Conservation (phyloP, 2,888 invertebrate species). For the Clunio marinus region DNA sequence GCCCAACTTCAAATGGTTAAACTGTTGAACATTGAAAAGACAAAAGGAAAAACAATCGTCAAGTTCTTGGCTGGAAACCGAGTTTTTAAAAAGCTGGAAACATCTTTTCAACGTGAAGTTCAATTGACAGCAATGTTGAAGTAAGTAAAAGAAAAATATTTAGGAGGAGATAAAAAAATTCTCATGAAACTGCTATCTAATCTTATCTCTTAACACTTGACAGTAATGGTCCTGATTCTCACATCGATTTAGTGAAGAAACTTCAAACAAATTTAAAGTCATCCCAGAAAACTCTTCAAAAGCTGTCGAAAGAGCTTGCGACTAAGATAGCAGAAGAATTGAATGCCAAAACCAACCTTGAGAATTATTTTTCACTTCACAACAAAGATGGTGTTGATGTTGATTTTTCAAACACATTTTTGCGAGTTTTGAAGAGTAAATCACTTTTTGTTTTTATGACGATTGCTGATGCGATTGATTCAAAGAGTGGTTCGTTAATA, state of each 20-base stretch:
- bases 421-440: constrained; percentile 60
- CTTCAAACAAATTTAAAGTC: constrained; percentile 64
- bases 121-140: constrained; percentile 65
- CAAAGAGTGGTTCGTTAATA: constrained; percentile 52
- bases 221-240: constrained; percentile 67
- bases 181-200: constrained; percentile 40
- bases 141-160: constrained; percentile 53
- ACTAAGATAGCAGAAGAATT: constrained; percentile 63
- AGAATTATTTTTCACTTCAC: constrained; percentile 58
- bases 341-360: constrained; percentile 52
- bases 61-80: constrained; percentile 71
- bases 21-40: constrained; percentile 65
- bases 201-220: too few species aligned
- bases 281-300: constrained; percentile 61
- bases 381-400: constrained; percentile 69
- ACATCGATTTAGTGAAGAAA: constrained; percentile 69
- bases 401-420: constrained; percentile 68
- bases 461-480: constrained; percentile 64
- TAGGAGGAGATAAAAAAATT: not conserved
- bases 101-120: constrained; percentile 63
- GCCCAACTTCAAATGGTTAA: constrained; percentile 65
- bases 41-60: constrained; percentile 62
- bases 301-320: constrained; percentile 65
- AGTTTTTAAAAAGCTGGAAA: constrained; percentile 59
- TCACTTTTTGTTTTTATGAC: too few species aligned